Percentiles rank a stretch among this genome's conserved stretches.
Conservation (phyloP, 1,140 invertebrate species). For the Ylistrum balloti region DNA sequence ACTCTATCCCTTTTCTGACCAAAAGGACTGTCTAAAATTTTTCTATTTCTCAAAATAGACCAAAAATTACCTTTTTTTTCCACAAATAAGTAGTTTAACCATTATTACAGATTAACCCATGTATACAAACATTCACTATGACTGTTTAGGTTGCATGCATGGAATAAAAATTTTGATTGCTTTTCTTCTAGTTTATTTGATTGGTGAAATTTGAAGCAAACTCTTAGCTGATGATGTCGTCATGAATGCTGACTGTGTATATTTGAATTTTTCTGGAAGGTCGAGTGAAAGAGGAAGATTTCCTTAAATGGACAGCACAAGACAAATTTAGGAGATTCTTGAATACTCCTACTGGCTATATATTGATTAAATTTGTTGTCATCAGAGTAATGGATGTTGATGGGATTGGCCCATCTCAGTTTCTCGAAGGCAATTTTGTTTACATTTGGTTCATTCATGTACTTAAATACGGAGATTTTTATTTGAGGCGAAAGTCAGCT, state of each 20-base stretch:
- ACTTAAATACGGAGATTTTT: too few species aligned
- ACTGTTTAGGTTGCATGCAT: too few species aligned
- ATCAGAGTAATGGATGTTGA: neutral
- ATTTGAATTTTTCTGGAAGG: neutral
- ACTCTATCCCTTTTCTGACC: too few species aligned
- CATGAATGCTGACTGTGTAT: neutral
- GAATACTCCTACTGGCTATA: neutral
- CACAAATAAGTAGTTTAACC: too few species aligned
- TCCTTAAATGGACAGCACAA: neutral
- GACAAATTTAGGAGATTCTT: neutral
- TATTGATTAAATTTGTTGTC: neutral
- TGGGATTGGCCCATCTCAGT: neutral
- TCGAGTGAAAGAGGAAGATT: neutral
- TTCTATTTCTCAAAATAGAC: too few species aligned
- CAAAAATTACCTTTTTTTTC: too few species aligned
- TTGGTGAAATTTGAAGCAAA: neutral
- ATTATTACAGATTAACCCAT: too few species aligned
- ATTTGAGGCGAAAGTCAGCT: too few species aligned
- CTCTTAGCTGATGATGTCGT: neutral
- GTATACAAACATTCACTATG: too few species aligned
- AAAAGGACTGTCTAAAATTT: too few species aligned
- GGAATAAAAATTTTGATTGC: too few species aligned
- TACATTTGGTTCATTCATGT: neutral
- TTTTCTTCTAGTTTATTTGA: neutral
- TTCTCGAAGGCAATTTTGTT: slow-evolving; percentile 7